Conservation (phyloP, 1,140 invertebrate genomes). For the Palaemon carinicauda region DNA sequence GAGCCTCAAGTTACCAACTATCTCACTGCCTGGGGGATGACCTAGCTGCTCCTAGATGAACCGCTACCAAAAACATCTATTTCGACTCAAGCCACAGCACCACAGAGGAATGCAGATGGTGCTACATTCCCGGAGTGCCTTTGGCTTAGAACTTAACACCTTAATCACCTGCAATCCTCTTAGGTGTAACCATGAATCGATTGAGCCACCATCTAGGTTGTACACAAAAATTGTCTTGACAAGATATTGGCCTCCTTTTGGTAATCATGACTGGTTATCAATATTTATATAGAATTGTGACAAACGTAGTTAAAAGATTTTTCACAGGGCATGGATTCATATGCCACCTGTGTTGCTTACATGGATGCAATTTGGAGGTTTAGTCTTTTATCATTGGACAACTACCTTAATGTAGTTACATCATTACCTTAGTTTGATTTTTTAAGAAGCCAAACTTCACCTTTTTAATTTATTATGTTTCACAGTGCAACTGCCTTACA, state of each 20-base stretch:
- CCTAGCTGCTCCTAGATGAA: conserved; percentile 39
- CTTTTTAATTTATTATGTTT: conserved; percentile 49
- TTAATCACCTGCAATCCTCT: conserved; percentile 22
- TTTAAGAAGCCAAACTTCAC: conserved; percentile 56
- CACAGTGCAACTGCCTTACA: conserved; percentile 58
- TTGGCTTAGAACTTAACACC: conserved; percentile 11
- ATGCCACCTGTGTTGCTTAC: conserved; percentile 44
- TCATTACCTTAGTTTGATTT: conserved; percentile 58
- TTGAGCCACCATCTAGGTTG: conserved; percentile 52
- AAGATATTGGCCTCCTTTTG: conserved; percentile 46
- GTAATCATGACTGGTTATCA: conserved; percentile 54
- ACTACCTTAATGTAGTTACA: conserved; percentile 51
- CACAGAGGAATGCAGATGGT: background rate
- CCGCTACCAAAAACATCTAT: conserved; percentile 55
- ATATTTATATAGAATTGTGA: conserved; percentile 49
- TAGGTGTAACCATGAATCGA: conserved; percentile 12
- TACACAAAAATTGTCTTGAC: conserved; percentile 40
- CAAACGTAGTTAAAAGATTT: conserved; percentile 47
- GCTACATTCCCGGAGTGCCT: background rate
- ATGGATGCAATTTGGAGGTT: conserved; percentile 55
- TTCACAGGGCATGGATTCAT: conserved; percentile 36
- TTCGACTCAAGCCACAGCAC: conserved; percentile 22
- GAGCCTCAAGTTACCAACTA: conserved; percentile 39
- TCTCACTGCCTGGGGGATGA: conserved; percentile 11
- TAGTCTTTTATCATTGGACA: conserved; percentile 53